Evolutionary conservation across 30 jellyfish, hydroid and myxozoan species (phyloP).

Genomic region (Pseudorhiza aurosa): DNA sequence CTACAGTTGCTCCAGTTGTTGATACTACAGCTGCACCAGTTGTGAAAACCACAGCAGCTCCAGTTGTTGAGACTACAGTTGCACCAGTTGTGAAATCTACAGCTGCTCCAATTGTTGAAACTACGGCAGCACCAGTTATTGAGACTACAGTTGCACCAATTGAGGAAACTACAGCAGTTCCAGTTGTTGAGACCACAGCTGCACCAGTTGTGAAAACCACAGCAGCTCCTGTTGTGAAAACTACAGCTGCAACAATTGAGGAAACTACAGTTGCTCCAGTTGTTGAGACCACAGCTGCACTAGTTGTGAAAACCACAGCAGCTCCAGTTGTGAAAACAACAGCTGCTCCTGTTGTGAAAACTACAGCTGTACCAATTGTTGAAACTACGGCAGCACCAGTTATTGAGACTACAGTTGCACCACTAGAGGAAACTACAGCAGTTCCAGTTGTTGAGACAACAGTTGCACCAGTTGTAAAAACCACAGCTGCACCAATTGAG

Average conservation of each 20-base stretch:
- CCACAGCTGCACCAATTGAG: conserved; percentile 22
- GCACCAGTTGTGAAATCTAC: conserved; percentile 43
- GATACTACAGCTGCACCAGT: conserved; percentile 44
- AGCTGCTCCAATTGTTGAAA: conserved; percentile 23
- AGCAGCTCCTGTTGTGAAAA: conserved; percentile 27
- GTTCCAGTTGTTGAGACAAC: conserved; percentile 12
- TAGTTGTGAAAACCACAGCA: too few relatives aligned
- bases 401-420: conserved; percentile 13
- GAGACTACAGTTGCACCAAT: conserved; percentile 15
- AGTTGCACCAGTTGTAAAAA: not conserved
- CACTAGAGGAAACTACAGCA: conserved; percentile 1
- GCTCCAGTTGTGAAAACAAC: not conserved
- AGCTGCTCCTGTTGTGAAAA: not conserved
- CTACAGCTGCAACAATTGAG: conserved; percentile 9
- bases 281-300: conserved; percentile 2
- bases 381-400: conserved; percentile 14
- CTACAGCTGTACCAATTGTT: conserved; percentile 28
- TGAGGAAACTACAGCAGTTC: not conserved
- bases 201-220: conserved; percentile 4
- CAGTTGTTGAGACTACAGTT: conserved; percentile 37
- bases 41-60: conserved; percentile 19
- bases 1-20: conserved; percentile 45
- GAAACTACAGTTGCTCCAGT: conserved; percentile 29
- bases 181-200: conserved; percentile 21
- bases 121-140: conserved; percentile 28